Base-by-base conservation (phyloP, 2,888 invertebrate species). In the Phyllotreta cruciferae region DNA sequence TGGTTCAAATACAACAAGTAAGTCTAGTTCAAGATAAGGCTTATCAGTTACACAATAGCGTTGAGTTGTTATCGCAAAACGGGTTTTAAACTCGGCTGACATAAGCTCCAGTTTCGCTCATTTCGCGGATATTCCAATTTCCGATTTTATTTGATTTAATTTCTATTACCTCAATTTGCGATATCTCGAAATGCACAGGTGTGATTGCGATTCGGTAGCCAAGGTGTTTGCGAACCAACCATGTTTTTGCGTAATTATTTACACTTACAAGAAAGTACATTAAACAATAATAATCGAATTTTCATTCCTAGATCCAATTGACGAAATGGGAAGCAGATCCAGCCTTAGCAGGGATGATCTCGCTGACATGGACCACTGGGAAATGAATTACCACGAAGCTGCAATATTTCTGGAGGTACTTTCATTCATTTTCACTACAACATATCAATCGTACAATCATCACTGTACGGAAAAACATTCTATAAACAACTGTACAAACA, bases 311-410 rank as follows among this genome's bases (percentile, higher is more conserved):
- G 81, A 80, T 69, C 82, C 82, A 11, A 78, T 84, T 35, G 82
- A 87, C 74, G 87, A 87, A 80, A 85, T 87, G 85, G 87, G 87
- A 57, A 87, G 86, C 78, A 80, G 87, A 45, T 87, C 87, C 45
- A 87, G 86, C 6, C 83, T 87, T 14, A 86, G 85, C 79, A 72
- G 79, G 61, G 83, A 81, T 9, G 85, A 85, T 8, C 80, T 83
- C 55, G 82, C 82, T 72, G 78, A 78, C 34, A 84, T 84, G 62
- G 86, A 87, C 74, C 88, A 90, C 70, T 94, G 93, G 93, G 90
- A 92, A 81, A 91, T 93, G 89, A 94, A 94, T 80, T 94, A 93
- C 78, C 92, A 93, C 75, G 93, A 94, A 77, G 93, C 94, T 10
- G 91, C 94, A 53, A 94, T 94, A 74, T 94, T 90, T 81, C 83